These are phyloP conservation scores for Taurulus bubalis DNA, from an alignment of 2,113 vertebrate species.

Conservation along the genomic window DNA sequence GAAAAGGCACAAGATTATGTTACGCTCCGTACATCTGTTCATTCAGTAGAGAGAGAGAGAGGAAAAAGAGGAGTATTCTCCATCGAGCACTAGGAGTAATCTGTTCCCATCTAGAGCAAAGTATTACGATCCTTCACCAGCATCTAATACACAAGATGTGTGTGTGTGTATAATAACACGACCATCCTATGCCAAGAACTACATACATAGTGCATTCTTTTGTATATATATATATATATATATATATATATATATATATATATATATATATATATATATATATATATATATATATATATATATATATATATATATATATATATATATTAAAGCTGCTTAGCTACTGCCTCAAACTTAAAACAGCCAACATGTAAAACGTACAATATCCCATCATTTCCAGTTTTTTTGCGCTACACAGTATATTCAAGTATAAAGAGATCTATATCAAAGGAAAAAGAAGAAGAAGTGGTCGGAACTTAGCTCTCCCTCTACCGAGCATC, in stretches of 20 bases:
- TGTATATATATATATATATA: too few species aligned
- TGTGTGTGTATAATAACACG: not conserved
- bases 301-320: too few species aligned
- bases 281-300: too few species aligned
- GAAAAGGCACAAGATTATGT: constrained; percentile 68
- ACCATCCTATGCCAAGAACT: constrained; percentile 25
- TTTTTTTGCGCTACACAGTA: constrained; percentile 15
- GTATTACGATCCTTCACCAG: constrained; percentile 2
- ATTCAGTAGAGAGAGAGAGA: constrained; percentile 1
- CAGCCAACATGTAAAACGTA: constrained; percentile 7
- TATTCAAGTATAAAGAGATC: constrained; percentile 66
- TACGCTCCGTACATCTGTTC: constrained; percentile 34
- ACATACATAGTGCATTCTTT: constrained; percentile 18
- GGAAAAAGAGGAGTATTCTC: constrained; percentile 6
- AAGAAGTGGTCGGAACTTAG: constrained; percentile 17
- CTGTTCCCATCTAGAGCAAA: constrained; percentile 22
- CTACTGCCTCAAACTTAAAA: not conserved
- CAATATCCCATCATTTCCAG: constrained; percentile 49
- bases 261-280: too few species aligned
- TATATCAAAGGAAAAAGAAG: constrained; percentile 17
- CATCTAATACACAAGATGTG: not conserved
- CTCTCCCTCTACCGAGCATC: constrained; percentile 12
- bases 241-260: too few species aligned
- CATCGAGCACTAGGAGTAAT: not conserved
- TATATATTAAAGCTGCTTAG: constrained; percentile 25